phyloP scores from a whole-genome alignment of 2,888 invertebrate species.

The Cephalotes varians region DNA sequence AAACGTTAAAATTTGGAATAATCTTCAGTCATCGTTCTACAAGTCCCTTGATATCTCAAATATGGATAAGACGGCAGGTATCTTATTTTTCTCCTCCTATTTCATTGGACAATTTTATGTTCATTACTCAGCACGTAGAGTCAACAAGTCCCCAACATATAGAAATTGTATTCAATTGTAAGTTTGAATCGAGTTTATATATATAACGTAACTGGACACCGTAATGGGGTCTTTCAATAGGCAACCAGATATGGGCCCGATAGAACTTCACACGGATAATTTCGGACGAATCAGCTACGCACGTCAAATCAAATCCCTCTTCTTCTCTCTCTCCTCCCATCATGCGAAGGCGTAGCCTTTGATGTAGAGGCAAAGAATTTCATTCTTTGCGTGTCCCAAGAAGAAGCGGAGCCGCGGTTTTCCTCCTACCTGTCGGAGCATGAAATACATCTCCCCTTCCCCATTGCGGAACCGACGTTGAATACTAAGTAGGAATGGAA shows the following conservation, averaged over 20 bases:
- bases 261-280: conserved; percentile 3
- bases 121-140: not conserved
- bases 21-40: not conserved
- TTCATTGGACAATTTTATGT: conserved; percentile 18
- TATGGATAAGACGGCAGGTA: not conserved
- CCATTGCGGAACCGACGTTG: conserved; percentile 17
- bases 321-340: not conserved
- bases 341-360: conserved; percentile 4
- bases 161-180: conserved; percentile 18
- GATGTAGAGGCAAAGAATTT: conserved; percentile 23
- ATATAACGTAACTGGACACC: conserved; percentile 50
- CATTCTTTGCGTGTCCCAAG: conserved; percentile 42
- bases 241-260: not conserved
- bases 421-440: conserved; percentile 50
- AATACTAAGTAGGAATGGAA: conserved; percentile 31
- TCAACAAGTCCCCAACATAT: conserved; percentile 35
- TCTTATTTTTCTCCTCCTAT: not conserved
- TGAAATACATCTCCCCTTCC: conserved; percentile 16
- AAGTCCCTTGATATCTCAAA: not conserved
- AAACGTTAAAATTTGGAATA: not conserved
- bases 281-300: conserved; percentile 1
- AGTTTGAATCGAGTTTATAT: conserved; percentile 24
- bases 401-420: conserved; percentile 22
- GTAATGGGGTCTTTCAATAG: conserved; percentile 29
- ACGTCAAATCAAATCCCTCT: conserved; percentile 1